These are phyloP conservation scores for Unio delphinus DNA, from an alignment of 2,888 invertebrate species.

Conservation along the genomic window DNA sequence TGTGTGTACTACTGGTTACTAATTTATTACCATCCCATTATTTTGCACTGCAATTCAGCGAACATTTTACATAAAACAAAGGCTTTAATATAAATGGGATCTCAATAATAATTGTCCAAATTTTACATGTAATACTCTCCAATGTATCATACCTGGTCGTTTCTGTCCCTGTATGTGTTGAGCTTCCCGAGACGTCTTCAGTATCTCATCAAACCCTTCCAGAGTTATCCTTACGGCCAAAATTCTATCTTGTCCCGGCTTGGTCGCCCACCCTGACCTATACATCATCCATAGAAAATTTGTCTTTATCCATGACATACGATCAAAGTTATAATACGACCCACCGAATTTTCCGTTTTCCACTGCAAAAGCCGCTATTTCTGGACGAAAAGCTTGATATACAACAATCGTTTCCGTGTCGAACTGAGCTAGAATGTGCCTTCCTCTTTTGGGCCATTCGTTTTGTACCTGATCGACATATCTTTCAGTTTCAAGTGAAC, in stretches of 20 bases:
- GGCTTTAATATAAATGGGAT: too few relatives aligned
- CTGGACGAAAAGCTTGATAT: constrained; percentile 51
- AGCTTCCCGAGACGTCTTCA: constrained; percentile 28
- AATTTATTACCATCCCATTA: too few relatives aligned
- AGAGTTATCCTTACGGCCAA: constrained; percentile 46
- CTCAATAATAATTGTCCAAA: too few relatives aligned
- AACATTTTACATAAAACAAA: too few relatives aligned
- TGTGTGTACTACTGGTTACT: too few relatives aligned
- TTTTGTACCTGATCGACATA: constrained; percentile 11
- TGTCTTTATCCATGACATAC: constrained; percentile 62
- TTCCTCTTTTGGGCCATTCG: constrained; percentile 44
- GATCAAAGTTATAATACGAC: constrained; percentile 36
- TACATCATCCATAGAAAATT: constrained; percentile 66
- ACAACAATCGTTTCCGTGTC: constrained; percentile 48
- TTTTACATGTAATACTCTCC: too few relatives aligned
- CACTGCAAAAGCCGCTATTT: constrained; percentile 45
- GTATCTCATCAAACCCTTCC: constrained; percentile 49
- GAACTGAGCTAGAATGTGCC: constrained; percentile 50
- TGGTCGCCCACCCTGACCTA: constrained; percentile 53
- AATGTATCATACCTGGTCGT: constrained; percentile 2
- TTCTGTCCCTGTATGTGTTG: neutral
- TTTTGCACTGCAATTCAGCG: too few relatives aligned
- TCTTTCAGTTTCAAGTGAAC: constrained; percentile 3
- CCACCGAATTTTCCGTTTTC: constrained; percentile 27
- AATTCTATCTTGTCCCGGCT: constrained; percentile 46